Base-by-base conservation (phyloP, 2,113 vertebrate genomes). In the Megaceryle torquata region DNA sequence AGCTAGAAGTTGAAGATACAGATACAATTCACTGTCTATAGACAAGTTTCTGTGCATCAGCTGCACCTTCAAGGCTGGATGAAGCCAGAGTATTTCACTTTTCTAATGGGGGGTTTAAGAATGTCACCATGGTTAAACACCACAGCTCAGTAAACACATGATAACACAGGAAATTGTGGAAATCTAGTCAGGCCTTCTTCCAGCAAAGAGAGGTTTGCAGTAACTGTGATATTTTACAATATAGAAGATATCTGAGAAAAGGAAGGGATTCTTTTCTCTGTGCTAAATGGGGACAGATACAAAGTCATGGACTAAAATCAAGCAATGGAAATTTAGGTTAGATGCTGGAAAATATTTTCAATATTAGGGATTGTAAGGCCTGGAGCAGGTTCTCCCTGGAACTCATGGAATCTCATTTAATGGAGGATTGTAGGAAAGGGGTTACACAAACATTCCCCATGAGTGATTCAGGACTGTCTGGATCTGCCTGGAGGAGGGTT, bases 361-460 rank as follows among this genome's bases (percentile, higher is more conserved):
- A 10, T 63, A 90, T 29, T 63, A 90, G 46, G n/a, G 31, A 86
- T 43, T 25, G 35, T 63, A 75, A 63, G 35, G 51, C 72, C 72
- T 86, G 60, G 17, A 90, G 83, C 57, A 68, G 56, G 71, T 63
- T 95, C 28, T 83, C 64, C 46, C 88, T 86, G 50, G 56, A 94
- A 88, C 88, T 14, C 1, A 0, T 59, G 51, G 60, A 94, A 86
- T 93, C 69, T 96, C 80, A 92, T 88, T 93, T 94, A 90, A 56
- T 63, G 43, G 35, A 63, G 80, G 56, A 78, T 88, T 88, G 64
- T 51, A 88, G 46, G 60, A 96, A 37, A 88, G 43, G 48, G 88
- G 78, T 96, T 94, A 95, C 26, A 64, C 64, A 97, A 96, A 92
- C 86, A 97, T 91, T 93, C 83, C 68, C 82, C 1, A 0, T 1